Evolutionary conservation across 2,113 vertebrate species (phyloP).

Genomic region (Parotia lawesii): DNA sequence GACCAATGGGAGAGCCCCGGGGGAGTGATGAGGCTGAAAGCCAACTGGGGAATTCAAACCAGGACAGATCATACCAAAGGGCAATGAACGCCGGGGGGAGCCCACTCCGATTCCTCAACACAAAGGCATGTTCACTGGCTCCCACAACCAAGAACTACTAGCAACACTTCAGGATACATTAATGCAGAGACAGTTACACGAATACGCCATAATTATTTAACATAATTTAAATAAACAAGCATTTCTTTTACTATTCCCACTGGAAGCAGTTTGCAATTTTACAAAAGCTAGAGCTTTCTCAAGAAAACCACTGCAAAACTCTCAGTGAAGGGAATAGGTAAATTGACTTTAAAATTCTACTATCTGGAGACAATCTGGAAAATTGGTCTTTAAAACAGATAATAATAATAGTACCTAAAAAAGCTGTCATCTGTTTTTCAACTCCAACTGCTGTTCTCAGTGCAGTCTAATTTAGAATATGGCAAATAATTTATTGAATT

Average conservation of each 20-base stretch:
- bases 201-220: neutral
- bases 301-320: neutral
- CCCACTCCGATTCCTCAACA: no score
- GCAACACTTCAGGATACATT: neutral
- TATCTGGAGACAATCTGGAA: constrained; percentile 47
- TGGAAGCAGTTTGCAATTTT: neutral
- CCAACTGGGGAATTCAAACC: no score
- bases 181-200: neutral
- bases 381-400: constrained; percentile 6
- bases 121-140: no score
- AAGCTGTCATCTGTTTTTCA: constrained; percentile 23
- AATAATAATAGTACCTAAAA: neutral
- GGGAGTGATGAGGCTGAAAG: no score
- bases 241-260: constrained; percentile 4
- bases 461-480: neutral
- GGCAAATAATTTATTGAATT: constrained; percentile 27
- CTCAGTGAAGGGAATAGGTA: constrained; percentile 39
- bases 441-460: constrained; percentile 22
- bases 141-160: neutral
- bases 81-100: no score
- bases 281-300: neutral
- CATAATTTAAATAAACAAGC: constrained; percentile 8
- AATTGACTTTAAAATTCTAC: constrained; percentile 46
- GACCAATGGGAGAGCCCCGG: no score
- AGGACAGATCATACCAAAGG: no score